Conservation (phyloP, 2,113 vertebrate species). For the Ginglymostoma cirratum region DNA sequence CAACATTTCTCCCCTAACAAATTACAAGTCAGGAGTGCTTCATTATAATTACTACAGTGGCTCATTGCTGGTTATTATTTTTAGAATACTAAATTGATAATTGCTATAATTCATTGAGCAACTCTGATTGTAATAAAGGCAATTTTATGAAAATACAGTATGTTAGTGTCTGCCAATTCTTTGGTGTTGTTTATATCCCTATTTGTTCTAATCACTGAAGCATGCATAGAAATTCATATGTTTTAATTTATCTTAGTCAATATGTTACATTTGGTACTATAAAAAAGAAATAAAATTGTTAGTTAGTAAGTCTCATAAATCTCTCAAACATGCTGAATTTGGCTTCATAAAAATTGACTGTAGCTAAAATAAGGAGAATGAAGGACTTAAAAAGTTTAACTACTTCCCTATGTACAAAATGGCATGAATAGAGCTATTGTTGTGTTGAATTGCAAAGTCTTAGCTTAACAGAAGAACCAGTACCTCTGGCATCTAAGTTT, state of each 20-base stretch:
- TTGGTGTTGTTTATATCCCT: background rate
- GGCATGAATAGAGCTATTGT: background rate
- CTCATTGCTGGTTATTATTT: constrained; percentile 11
- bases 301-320: background rate
- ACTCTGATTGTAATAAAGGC: background rate
- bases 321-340: background rate
- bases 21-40: background rate
- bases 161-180: background rate
- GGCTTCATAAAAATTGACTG: background rate
- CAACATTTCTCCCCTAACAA: background rate
- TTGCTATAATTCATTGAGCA: background rate
- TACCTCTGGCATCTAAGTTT: background rate
- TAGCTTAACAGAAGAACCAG: background rate
- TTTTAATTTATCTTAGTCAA: background rate
- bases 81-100: constrained; percentile 7
- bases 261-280: background rate
- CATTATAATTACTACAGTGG: constrained; percentile 3
- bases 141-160: background rate
- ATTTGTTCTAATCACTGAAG: background rate
- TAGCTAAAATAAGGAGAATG: background rate
- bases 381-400: background rate
- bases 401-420: background rate
- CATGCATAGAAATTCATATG: background rate
- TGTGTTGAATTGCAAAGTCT: background rate
- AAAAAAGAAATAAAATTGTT: background rate